Evolutionary conservation across 92 coral and sea anemone genomes (phyloP).

Genomic region (Porites cylindrica): DNA sequence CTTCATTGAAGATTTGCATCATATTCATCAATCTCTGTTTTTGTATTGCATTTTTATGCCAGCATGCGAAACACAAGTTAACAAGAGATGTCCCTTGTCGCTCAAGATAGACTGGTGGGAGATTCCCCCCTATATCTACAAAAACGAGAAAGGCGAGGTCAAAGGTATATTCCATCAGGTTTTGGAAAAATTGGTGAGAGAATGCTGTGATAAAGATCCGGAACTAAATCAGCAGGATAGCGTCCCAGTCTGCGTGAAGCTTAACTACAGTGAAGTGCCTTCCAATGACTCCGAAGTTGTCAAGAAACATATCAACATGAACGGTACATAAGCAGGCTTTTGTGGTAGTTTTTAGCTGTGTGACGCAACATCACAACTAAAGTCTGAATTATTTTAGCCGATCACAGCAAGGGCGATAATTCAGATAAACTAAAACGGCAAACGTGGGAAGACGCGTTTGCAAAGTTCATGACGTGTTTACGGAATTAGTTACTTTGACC

Average conservation of each 20-base stretch:
- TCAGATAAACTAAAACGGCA: no score
- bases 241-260: slow-evolving; percentile 57
- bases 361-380: no score
- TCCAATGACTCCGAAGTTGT: slow-evolving; percentile 97
- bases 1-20: no score
- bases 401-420: no score
- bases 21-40: no score
- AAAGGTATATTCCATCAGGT: slow-evolving; percentile 81
- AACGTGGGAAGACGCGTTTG: no score
- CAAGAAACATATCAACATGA: slow-evolving; percentile 83
- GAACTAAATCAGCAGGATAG: not conserved
- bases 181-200: slow-evolving; percentile 61
- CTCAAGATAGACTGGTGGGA: slow-evolving; percentile 97
- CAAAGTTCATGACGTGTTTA: no score
- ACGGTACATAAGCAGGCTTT: slow-evolving; percentile 36
- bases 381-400: no score
- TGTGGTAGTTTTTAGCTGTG: not conserved
- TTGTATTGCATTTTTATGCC: no score
- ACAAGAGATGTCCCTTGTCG: slow-evolving; percentile 60
- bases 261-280: slow-evolving; percentile 76
- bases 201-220: slow-evolving; percentile 71
- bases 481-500: no score
- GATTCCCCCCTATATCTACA: slow-evolving; percentile 94
- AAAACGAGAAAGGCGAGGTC: slow-evolving; percentile 46
- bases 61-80: not conserved